Conservation (phyloP, 92 coral and sea anemone species). For the Zoanthus solanderi region DNA sequence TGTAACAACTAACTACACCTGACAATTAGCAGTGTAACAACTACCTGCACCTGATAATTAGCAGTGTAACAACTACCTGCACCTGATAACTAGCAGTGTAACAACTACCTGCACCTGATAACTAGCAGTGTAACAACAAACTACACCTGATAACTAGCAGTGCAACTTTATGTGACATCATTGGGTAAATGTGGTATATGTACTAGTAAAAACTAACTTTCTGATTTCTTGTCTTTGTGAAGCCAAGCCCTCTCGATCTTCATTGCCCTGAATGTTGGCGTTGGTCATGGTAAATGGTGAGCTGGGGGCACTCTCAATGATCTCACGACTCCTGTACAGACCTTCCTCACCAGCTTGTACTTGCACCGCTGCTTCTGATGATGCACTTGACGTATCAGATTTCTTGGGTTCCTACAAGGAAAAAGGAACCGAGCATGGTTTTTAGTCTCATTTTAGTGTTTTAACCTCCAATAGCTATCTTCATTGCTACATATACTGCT, state of each 20-base stretch:
- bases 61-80: background rate
- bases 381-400: background rate
- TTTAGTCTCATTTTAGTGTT: too few relatives aligned
- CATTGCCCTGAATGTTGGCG: conserved; percentile 44
- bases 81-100: too few relatives aligned
- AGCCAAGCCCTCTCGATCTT: conserved; percentile 65
- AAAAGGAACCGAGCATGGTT: background rate
- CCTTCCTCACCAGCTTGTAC: conserved; percentile 49
- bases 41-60: too few relatives aligned
- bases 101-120: background rate
- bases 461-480: too few relatives aligned
- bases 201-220: conserved; percentile 57
- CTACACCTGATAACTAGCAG: background rate
- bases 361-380: background rate
- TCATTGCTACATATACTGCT: too few relatives aligned
- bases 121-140: background rate
- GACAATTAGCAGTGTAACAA: background rate
- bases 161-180: background rate
- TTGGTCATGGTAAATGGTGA: conserved; percentile 71
- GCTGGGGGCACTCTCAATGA: conserved; percentile 60
- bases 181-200: background rate
- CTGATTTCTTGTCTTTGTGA: conserved; percentile 78
- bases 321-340: conserved; percentile 70
- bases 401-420: background rate
- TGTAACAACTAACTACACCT: background rate